phyloP scores from a whole-genome alignment of 2,888 invertebrate genomes.

The Eupsilia transversa region DNA sequence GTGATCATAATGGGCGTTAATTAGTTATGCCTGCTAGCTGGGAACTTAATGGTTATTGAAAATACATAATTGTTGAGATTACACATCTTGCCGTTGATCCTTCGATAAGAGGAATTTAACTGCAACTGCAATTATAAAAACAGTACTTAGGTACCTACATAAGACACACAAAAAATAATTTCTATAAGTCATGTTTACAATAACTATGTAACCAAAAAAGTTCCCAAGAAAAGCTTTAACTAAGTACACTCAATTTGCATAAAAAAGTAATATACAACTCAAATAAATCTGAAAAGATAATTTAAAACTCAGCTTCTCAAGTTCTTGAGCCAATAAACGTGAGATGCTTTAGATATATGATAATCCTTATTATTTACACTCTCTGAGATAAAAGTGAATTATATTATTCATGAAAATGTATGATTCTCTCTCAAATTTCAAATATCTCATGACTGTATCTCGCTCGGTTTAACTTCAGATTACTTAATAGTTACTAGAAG shows the following conservation, averaged over 20 bases:
- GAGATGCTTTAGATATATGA: slow-evolving; percentile 54
- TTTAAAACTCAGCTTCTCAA: slow-evolving; percentile 50
- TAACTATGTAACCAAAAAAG: slow-evolving; percentile 24
- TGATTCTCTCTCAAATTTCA: slow-evolving; percentile 21
- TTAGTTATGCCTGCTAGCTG: slow-evolving; percentile 13
- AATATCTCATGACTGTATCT: slow-evolving; percentile 30
- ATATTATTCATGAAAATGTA: slow-evolving; percentile 54
- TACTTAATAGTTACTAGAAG: slow-evolving; percentile 1
- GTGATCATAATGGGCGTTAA: slow-evolving; percentile 16
- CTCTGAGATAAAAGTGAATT: slow-evolving; percentile 54
- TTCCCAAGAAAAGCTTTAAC: slow-evolving; percentile 24
- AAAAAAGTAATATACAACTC: slow-evolving; percentile 55
- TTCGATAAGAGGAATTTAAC: slow-evolving; percentile 1
- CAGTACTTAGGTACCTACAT: not conserved
- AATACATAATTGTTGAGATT: not conserved
- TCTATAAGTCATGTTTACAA: slow-evolving; percentile 13
- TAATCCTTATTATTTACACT: slow-evolving; percentile 57
- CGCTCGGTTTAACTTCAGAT: slow-evolving; percentile 19
- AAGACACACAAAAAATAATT: not conserved
- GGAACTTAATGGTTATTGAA: not conserved
- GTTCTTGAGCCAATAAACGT: slow-evolving; percentile 58
- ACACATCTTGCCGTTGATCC: not conserved
- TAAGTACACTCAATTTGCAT: slow-evolving; percentile 41
- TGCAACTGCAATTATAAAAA: slow-evolving; percentile 1
- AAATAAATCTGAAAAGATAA: slow-evolving; percentile 55